phyloP scores from a whole-genome alignment of 2,797 vertebrate species.

The Hephaestus fuliginosus region DNA sequence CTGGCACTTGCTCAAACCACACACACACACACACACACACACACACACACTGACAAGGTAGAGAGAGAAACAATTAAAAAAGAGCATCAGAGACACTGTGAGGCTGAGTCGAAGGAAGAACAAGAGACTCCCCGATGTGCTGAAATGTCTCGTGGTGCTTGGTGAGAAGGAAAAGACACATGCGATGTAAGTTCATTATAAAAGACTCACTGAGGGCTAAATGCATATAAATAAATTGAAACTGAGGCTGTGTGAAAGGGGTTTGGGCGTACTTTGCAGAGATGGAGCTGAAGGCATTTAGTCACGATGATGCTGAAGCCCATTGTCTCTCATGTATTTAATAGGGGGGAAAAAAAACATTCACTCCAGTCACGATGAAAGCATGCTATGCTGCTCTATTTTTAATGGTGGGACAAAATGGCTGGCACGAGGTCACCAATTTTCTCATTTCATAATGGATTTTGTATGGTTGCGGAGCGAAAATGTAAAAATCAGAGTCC shows the following conservation, averaged over 20 bases:
- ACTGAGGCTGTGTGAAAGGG: conserved; percentile 2
- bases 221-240: conserved; percentile 25
- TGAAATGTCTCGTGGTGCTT: conserved; percentile 33
- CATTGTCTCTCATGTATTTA: conserved; percentile 23
- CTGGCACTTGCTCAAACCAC: conserved; percentile 61
- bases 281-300: conserved; percentile 1
- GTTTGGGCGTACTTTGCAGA: background rate
- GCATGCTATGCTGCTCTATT: conserved; percentile 23
- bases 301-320: conserved; percentile 6
- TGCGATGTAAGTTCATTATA: conserved; percentile 10
- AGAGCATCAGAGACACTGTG: conserved; percentile 38
- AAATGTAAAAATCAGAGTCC: conserved; percentile 53
- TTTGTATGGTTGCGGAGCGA: conserved; percentile 39
- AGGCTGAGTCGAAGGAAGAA: conserved; percentile 9
- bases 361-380: conserved; percentile 32
- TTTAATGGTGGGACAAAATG: conserved; percentile 35
- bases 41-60: conserved; percentile 45
- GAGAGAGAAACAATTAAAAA: conserved; percentile 57
- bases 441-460: conserved; percentile 57
- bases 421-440: conserved; percentile 33
- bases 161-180: conserved; percentile 26
- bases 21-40: conserved; percentile 21
- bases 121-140: conserved; percentile 23
- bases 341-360: conserved; percentile 28
- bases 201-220: conserved; percentile 17